Conservation (phyloP, 2,888 invertebrate genomes). For the Caenorhabditis sp. region DNA sequence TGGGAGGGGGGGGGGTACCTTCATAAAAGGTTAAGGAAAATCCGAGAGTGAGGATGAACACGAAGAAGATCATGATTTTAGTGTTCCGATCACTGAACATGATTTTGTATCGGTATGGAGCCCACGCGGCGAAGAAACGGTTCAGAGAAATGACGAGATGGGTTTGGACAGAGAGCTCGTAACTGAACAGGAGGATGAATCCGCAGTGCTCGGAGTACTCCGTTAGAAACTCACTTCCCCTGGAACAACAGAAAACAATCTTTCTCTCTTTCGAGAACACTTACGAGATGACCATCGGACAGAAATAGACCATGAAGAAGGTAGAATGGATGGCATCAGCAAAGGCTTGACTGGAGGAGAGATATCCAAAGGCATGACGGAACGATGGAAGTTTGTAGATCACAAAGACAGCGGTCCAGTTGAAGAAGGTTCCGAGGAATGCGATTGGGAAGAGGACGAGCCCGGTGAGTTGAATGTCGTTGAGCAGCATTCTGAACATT, state of each 20-base stretch:
- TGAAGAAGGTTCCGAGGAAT: constrained; percentile 14
- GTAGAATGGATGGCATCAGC: constrained; percentile 48
- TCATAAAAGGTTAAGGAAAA: constrained; percentile 26
- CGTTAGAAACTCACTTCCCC: constrained; percentile 27
- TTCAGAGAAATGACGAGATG: constrained; percentile 45
- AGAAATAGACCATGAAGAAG: constrained; percentile 31
- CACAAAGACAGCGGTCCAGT: constrained; percentile 33
- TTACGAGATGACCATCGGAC: constrained; percentile 51
- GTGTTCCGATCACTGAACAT: constrained; percentile 38
- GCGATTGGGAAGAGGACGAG: constrained; percentile 42
- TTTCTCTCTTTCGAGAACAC: neutral
- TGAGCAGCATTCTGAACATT: constrained; percentile 37
- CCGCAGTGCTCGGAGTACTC: constrained; percentile 45
- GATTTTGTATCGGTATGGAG: constrained; percentile 25
- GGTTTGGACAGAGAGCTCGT: constrained; percentile 41
- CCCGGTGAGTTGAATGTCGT: constrained; percentile 54
- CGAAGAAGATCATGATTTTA: constrained; percentile 4
- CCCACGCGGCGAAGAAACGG: constrained; percentile 49
- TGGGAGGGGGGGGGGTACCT: neutral
- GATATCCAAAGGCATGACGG: constrained; percentile 37
- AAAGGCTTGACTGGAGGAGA: constrained; percentile 37
- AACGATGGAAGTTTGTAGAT: constrained; percentile 37
- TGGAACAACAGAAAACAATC: constrained; percentile 4
- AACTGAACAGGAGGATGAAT: constrained; percentile 43
- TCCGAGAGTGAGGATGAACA: constrained; percentile 17